phyloP scores from a whole-genome alignment of 2,113 vertebrate genomes.

The Hipposideros armiger region DNA sequence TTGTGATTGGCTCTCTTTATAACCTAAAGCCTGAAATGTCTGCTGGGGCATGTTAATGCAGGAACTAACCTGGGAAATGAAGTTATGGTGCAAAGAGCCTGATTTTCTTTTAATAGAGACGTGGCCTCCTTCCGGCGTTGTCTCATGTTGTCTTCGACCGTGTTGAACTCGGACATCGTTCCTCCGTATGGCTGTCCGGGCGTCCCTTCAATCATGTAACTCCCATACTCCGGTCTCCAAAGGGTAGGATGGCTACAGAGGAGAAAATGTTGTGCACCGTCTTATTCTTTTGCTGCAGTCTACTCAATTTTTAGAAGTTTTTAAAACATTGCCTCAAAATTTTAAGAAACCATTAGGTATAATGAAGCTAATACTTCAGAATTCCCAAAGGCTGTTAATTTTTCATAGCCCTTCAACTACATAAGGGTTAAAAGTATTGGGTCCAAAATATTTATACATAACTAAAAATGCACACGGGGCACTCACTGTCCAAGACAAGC shows the following conservation, averaged over 20 bases:
- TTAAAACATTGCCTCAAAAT: constrained; percentile 46
- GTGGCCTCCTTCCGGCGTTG: constrained; percentile 95
- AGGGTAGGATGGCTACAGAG: constrained; percentile 95
- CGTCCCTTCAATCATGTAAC: constrained; percentile 99
- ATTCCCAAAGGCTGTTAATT: neutral
- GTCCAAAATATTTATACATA: constrained; percentile 13
- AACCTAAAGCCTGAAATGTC: neutral
- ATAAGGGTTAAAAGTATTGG: neutral
- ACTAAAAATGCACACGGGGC: neutral
- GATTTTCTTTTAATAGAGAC: constrained; percentile 91
- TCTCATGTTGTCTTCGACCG: constrained; percentile 98
- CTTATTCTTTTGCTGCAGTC: neutral
- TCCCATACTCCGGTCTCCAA: constrained; percentile 98
- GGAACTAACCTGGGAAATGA: constrained; percentile 95
- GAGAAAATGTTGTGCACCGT: neutral
- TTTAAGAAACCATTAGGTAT: neutral
- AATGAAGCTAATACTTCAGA: neutral
- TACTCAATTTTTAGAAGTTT: constrained; percentile 15
- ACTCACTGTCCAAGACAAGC: neutral
- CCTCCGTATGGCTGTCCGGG: constrained; percentile 98
- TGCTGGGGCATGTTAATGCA: neutral
- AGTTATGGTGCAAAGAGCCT: constrained; percentile 95
- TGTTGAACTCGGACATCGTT: constrained; percentile 99
- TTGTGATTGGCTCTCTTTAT: neutral
- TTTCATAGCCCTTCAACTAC: constrained; percentile 20